Conservation (phyloP, 2,888 invertebrate genomes). For the Aelia acuminata region DNA sequence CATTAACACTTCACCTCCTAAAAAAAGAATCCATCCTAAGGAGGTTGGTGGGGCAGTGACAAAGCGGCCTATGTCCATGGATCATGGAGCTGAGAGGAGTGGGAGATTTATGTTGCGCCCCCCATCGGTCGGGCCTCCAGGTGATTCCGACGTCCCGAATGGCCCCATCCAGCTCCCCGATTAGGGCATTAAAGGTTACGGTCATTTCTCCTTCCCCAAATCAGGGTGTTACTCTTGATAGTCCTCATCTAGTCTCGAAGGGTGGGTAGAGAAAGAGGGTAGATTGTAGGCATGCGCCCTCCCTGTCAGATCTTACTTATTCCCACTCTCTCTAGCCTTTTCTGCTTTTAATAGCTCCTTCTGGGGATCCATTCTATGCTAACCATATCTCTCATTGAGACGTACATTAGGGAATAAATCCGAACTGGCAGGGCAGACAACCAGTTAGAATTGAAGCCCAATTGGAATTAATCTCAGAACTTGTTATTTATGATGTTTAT, state of each 20-base stretch:
- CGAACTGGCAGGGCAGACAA: too few relatives aligned
- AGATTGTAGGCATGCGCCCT: background rate
- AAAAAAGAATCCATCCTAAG: background rate
- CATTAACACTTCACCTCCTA: too few relatives aligned
- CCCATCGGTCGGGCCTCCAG: background rate
- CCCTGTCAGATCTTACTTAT: background rate
- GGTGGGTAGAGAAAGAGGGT: background rate
- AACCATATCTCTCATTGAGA: too few relatives aligned
- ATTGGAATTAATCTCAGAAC: too few relatives aligned
- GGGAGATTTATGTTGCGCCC: background rate
- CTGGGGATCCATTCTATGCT: too few relatives aligned
- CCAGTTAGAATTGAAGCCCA: too few relatives aligned
- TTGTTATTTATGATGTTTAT: too few relatives aligned
- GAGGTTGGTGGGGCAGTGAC: background rate
- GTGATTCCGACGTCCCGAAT: constrained; percentile 24
- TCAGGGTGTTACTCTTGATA: constrained; percentile 22
- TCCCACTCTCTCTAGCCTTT: too few relatives aligned
- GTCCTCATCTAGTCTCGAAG: background rate
- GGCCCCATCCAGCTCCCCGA: constrained; percentile 12
- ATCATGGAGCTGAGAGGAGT: background rate
- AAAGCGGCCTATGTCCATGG: constrained; percentile 2
- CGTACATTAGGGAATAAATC: too few relatives aligned
- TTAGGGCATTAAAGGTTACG: constrained; percentile 40
- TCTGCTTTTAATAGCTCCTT: too few relatives aligned
- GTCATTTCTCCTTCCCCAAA: constrained; percentile 25